Conservation (phyloP, 1,140 invertebrate genomes). For the Oppia nitens region DNA sequence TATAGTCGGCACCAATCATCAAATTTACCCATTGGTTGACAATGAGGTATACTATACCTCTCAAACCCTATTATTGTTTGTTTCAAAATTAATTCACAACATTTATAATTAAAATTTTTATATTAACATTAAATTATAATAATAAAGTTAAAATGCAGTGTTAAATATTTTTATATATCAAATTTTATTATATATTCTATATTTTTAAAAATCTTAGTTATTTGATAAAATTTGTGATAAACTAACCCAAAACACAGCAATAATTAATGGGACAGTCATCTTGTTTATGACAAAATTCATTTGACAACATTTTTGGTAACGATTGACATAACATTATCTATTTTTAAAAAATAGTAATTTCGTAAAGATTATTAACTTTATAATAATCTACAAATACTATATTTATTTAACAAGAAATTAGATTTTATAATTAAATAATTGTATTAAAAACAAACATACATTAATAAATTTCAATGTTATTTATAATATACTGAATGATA, state of each 20-base stretch:
- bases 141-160: background rate
- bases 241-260: background rate
- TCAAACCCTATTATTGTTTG: slow-evolving; percentile 11
- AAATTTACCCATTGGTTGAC: slow-evolving; percentile 14
- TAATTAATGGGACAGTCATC: background rate
- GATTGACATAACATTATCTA: background rate
- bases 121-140: background rate
- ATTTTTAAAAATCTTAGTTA: no score
- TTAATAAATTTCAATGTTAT: no score
- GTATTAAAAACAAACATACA: no score
- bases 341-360: no score
- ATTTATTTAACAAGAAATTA: no score
- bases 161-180: background rate
- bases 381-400: no score
- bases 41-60: slow-evolving; percentile 17
- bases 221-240: background rate
- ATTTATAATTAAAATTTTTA: background rate
- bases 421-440: no score
- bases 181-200: background rate
- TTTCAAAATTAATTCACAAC: background rate
- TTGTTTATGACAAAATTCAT: background rate
- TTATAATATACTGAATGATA: no score
- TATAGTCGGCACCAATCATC: slow-evolving; percentile 15
- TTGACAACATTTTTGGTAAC: background rate
- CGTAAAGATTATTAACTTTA: no score